Evolutionary conservation across 2,113 vertebrate genomes (phyloP).

Genomic region (Megaleporinus macrocephalus): DNA sequence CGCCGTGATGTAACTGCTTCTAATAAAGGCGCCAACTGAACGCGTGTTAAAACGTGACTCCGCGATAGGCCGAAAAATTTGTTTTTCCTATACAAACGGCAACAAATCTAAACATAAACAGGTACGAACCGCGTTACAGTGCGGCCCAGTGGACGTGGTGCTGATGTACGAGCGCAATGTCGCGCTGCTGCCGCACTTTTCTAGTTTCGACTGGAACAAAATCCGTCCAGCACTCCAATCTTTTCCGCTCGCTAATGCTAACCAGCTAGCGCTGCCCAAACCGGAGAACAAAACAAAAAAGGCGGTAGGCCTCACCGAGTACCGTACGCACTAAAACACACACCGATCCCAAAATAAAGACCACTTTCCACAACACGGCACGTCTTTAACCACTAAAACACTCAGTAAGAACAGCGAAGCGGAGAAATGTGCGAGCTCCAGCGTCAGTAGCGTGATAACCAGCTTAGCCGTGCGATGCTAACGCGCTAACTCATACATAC

Average conservation of each 20-base stretch:
- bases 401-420: background rate
- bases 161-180: conserved; percentile 22
- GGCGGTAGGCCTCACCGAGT: background rate
- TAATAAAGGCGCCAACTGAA: background rate
- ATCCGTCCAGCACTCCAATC: conserved; percentile 1
- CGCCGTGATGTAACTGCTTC: too few relatives aligned
- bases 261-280: background rate
- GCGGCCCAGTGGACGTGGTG: background rate
- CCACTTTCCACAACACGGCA: background rate
- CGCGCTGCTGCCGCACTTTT: conserved; percentile 34
- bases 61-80: too few relatives aligned
- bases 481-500: conserved; percentile 4
- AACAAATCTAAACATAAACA: too few relatives aligned
- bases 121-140: too few relatives aligned
- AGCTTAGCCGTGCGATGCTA: conserved; percentile 1
- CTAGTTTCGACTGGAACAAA: conserved; percentile 51
- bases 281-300: background rate
- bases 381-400: background rate
- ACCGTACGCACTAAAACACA: background rate
- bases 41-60: background rate
- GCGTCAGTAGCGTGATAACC: background rate
- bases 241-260: conserved; percentile 27
- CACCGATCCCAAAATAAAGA: background rate
- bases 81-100: too few relatives aligned
- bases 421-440: background rate